Evolutionary conservation across 1,140 invertebrate genomes (phyloP), one percentile per base, ranked within the genome.

Genomic region (Lycorma delicatula): DNA sequence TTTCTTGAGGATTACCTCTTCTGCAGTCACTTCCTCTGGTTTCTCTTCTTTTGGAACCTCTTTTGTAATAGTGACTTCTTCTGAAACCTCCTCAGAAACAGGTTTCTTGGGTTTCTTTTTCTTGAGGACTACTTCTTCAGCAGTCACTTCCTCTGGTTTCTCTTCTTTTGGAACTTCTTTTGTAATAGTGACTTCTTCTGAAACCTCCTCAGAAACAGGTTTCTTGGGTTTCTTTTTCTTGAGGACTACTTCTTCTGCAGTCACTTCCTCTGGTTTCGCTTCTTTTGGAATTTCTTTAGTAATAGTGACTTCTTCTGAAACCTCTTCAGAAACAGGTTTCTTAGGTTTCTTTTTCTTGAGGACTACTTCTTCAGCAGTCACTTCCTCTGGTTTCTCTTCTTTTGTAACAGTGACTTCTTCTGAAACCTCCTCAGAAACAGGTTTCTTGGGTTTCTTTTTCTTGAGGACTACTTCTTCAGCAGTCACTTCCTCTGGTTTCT

Each of bases 21-120:
- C 34, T 12, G 77, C 67, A 4, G 72, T 71, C 2, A 79, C 44
- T 44, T 77, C 74, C 60, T 74, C 71, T 1, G 69, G 70, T 2
- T 70, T 70, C 54, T 44, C 57, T 16, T 27, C 49, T 38, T 38
- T 3, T n/a, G 49, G 49, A 27, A 28, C 27, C 16, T 29, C 26
- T 51, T 51, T 27, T 20, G 26, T 51, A 13, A 56, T 29, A 16
- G 25, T 51, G 5, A 44, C 52, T 54, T 57, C 23, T 47, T 65
- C 12, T 54, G 55, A 56, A 27, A 60, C 50, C 46, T 58, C 60
- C 50, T 60, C 55, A n/a, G 22, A 23, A 13, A 16, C 44, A 11
- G 20, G 44, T 25, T 50, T 38, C 23, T 36, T 54, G 36, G 27
- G 31, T 34, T 58, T 58, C n/a, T 63, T 44, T 0, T 5, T 52